These are phyloP conservation scores for Danaus plexippus DNA, from an alignment of 1,140 invertebrate species.

Conservation along the genomic window DNA sequence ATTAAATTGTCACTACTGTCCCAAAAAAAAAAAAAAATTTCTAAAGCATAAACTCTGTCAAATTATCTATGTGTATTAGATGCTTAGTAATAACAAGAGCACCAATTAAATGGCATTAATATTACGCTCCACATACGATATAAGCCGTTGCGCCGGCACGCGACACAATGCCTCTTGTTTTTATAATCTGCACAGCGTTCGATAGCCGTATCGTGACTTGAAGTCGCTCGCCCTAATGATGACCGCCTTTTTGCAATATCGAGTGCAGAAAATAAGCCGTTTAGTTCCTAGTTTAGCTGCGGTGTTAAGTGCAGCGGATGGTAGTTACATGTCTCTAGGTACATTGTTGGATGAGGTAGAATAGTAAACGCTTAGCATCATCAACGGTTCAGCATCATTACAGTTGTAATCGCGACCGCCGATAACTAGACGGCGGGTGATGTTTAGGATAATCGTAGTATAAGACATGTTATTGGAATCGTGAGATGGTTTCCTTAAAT, in stretches of 20 bases:
- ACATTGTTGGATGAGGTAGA: constrained; percentile 40
- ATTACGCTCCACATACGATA: constrained; percentile 39
- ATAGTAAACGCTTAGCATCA: constrained; percentile 20
- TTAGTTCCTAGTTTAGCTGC: constrained; percentile 28
- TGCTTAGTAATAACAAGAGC: constrained; percentile 10
- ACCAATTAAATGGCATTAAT: constrained; percentile 38
- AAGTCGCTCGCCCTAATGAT: constrained; percentile 23
- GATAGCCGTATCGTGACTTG: constrained; percentile 19
- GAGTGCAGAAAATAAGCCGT: constrained; percentile 30
- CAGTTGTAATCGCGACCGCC: constrained; percentile 8
- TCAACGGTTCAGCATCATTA: constrained; percentile 13
- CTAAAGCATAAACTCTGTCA: too few species aligned
- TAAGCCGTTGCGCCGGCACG: constrained; percentile 26
- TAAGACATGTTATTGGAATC: too few species aligned
- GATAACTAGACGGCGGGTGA: too few species aligned
- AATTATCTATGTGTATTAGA: too few species aligned
- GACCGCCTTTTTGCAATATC: constrained; percentile 26
- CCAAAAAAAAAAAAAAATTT: too few species aligned
- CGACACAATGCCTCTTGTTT: constrained; percentile 42
- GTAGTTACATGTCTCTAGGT: constrained; percentile 35
- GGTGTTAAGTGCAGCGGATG: constrained; percentile 25
- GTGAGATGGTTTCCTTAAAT: too few species aligned
- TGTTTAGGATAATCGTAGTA: too few species aligned
- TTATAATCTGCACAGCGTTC: constrained; percentile 28
- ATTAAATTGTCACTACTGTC: too few species aligned